Evolutionary conservation across 2,888 invertebrate species (phyloP).

Genomic region (Phorcus lineatus): DNA sequence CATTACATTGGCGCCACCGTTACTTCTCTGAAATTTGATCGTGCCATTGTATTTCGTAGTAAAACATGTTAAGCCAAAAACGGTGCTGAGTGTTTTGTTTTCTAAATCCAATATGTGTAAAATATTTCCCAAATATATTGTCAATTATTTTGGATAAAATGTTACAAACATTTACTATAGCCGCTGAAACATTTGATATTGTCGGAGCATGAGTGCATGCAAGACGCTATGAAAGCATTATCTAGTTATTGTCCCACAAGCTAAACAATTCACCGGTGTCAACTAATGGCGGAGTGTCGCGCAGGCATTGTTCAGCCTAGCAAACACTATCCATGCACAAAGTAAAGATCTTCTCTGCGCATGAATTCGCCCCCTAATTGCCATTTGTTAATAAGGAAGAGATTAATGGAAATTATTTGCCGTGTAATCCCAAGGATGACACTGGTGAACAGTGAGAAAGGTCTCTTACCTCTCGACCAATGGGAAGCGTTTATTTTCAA

Average conservation of each 20-base stretch:
- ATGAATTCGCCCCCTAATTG: background rate
- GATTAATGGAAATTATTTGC: slow-evolving; percentile 19
- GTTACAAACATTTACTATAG: too few species aligned
- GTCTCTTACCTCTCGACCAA: background rate
- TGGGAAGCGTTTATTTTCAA: background rate
- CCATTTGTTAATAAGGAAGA: slow-evolving; percentile 20
- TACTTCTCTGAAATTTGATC: too few species aligned
- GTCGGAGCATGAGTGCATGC: too few species aligned
- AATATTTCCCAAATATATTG: too few species aligned
- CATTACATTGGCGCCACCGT: too few species aligned
- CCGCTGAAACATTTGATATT: too few species aligned
- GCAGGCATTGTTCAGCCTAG: slow-evolving; percentile 6
- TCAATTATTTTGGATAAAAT: too few species aligned
- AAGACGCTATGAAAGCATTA: background rate
- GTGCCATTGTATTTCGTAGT: too few species aligned
- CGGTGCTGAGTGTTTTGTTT: too few species aligned
- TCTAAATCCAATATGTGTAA: too few species aligned
- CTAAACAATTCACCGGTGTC: background rate
- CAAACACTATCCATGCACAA: slow-evolving; percentile 16
- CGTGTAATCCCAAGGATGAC: slow-evolving; percentile 16
- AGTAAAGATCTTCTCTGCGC: background rate
- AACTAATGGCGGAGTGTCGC: background rate
- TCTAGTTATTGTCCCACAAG: background rate
- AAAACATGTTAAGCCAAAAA: too few species aligned
- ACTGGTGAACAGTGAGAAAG: background rate